These are phyloP conservation scores for Sinotaia quadrata DNA, from an alignment of 2,888 invertebrate species.

Conservation along the genomic window DNA sequence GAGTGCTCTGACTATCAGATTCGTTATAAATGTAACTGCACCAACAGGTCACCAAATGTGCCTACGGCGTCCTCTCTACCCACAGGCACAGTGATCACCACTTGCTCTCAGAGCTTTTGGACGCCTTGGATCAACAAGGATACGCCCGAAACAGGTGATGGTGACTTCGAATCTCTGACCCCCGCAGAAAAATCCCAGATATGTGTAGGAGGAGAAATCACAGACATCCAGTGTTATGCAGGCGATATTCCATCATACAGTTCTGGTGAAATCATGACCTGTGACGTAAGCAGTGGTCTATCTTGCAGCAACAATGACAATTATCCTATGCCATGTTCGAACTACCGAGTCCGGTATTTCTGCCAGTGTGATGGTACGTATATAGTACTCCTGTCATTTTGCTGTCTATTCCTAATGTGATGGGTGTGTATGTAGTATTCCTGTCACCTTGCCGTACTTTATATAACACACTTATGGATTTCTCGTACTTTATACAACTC, in stretches of 20 bases:
- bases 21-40: slow-evolving; percentile 74
- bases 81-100: neutral
- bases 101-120: slow-evolving; percentile 28
- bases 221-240: slow-evolving; percentile 57
- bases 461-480: too few relatives aligned
- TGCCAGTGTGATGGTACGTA: slow-evolving; percentile 70
- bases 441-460: too few relatives aligned
- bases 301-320: slow-evolving; percentile 75
- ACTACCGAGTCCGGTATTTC: slow-evolving; percentile 67
- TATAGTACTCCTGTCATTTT: too few relatives aligned
- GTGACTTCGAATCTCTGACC: slow-evolving; percentile 57
- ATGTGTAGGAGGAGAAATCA: slow-evolving; percentile 57
- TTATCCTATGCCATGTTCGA: slow-evolving; percentile 52
- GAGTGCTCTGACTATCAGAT: slow-evolving; percentile 65
- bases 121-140: slow-evolving; percentile 41
- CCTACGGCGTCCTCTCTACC: neutral
- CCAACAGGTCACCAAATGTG: slow-evolving; percentile 30
- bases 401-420: too few relatives aligned
- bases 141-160: slow-evolving; percentile 46
- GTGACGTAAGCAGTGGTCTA: slow-evolving; percentile 79
- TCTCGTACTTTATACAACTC: too few relatives aligned
- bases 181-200: slow-evolving; percentile 43
- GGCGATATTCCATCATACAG: slow-evolving; percentile 44
- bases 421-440: too few relatives aligned
- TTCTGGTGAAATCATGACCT: slow-evolving; percentile 53